Conservation (phyloP, 1,140 invertebrate genomes). For the Lerema accius region DNA sequence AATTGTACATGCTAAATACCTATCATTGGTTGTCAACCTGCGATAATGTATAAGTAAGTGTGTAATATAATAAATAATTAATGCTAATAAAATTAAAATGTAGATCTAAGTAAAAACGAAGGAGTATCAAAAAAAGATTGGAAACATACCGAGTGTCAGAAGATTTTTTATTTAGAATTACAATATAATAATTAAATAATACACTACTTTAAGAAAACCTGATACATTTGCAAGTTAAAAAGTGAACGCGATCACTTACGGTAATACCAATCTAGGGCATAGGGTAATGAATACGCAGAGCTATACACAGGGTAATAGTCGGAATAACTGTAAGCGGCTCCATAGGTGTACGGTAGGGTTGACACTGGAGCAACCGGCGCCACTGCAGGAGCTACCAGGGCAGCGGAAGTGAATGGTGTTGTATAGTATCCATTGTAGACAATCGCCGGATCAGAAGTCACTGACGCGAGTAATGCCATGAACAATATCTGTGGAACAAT, state of each 20-base stretch:
- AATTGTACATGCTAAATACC: too few species aligned
- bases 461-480: slow-evolving; percentile 35
- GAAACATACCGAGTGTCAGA: too few species aligned
- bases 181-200: too few species aligned
- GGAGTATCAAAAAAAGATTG: too few species aligned
- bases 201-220: too few species aligned
- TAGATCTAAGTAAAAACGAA: too few species aligned
- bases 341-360: slow-evolving; percentile 39
- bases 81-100: too few species aligned
- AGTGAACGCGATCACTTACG: slow-evolving; percentile 7
- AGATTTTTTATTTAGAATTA: too few species aligned
- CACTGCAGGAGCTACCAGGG: slow-evolving; percentile 24
- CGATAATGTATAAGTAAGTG: too few species aligned
- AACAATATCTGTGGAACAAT: slow-evolving; percentile 37
- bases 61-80: too few species aligned
- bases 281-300: slow-evolving; percentile 41
- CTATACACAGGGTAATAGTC: slow-evolving; percentile 37
- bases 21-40: too few species aligned
- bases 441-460: slow-evolving; percentile 40
- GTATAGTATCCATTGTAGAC: slow-evolving; percentile 31
- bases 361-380: slow-evolving; percentile 26
- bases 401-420: slow-evolving; percentile 32
- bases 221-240: too few species aligned
- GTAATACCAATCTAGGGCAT: slow-evolving; percentile 42
- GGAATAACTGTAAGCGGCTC: slow-evolving; percentile 36